Conservation (phyloP, 23 tunicate species). For the Phallusia fumigata region DNA sequence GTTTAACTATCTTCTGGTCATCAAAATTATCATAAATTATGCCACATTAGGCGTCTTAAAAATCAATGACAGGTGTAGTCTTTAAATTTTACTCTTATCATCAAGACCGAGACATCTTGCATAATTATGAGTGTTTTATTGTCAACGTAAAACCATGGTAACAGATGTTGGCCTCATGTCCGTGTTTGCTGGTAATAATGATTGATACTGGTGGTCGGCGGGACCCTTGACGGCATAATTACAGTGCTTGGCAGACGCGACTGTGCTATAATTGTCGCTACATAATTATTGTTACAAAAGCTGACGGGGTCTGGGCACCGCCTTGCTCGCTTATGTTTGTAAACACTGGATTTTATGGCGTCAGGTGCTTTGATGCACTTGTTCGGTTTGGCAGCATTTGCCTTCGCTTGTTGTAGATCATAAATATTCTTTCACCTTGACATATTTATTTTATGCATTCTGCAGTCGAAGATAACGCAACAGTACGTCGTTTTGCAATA, state of each 20-base stretch:
- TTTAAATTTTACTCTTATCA: too few relatives aligned
- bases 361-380: not conserved
- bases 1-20: too few relatives aligned
- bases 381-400: not conserved
- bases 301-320: not conserved
- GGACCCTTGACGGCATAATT: not conserved
- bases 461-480: too few relatives aligned
- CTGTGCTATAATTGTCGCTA: not conserved
- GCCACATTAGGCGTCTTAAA: too few relatives aligned
- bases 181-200: not conserved
- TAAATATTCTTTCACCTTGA: too few relatives aligned
- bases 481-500: too few relatives aligned
- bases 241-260: conserved; percentile 7
- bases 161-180: not conserved
- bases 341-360: not conserved
- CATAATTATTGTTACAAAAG: not conserved
- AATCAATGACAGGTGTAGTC: too few relatives aligned
- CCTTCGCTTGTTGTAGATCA: too few relatives aligned
- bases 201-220: not conserved
- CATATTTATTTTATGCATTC: too few relatives aligned
- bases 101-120: too few relatives aligned
- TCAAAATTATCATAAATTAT: too few relatives aligned
- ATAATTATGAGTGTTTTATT: too few relatives aligned
- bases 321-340: conserved; percentile 1
- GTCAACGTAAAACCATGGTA: not conserved